Evolutionary conservation across 2,888 invertebrate species (phyloP).

Genomic region (Ectemnius lituratus): DNA sequence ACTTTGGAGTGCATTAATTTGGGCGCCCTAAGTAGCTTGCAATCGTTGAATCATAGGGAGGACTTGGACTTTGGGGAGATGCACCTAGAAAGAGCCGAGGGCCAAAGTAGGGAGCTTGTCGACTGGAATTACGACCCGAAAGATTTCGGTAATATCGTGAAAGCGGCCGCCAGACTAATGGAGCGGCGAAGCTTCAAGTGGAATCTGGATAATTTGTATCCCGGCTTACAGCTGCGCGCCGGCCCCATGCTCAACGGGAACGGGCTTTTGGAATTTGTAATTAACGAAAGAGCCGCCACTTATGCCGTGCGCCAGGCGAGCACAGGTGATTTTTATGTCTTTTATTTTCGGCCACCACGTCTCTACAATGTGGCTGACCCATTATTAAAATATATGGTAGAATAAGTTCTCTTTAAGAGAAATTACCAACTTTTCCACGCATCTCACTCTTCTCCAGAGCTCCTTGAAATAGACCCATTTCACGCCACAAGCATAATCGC

Average conservation of each 20-base stretch:
- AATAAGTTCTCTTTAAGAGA: too few species aligned
- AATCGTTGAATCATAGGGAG: slow-evolving; percentile 83
- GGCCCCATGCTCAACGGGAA: slow-evolving; percentile 85
- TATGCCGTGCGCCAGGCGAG: slow-evolving; percentile 81
- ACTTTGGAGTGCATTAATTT: slow-evolving; percentile 83
- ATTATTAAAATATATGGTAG: not conserved
- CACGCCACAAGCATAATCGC: too few species aligned
- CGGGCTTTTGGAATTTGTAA: slow-evolving; percentile 86
- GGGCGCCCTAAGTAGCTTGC: slow-evolving; percentile 83
- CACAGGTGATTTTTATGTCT: slow-evolving; percentile 79
- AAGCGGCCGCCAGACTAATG: slow-evolving; percentile 78
- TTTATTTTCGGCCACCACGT: too few species aligned
- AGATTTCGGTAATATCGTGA: slow-evolving; percentile 82
- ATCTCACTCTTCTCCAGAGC: too few species aligned
- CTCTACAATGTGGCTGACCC: too few species aligned
- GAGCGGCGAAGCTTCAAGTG: slow-evolving; percentile 86
- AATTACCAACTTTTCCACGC: not conserved
- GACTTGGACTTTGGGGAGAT: slow-evolving; percentile 84
- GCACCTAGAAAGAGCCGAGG: slow-evolving; percentile 81
- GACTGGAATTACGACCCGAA: slow-evolving; percentile 87
- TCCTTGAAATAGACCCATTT: too few species aligned
- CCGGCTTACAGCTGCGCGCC: slow-evolving; percentile 86
- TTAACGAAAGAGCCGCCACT: slow-evolving; percentile 80
- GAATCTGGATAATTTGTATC: slow-evolving; percentile 86
- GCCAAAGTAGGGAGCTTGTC: slow-evolving; percentile 83